phyloP scores from a whole-genome alignment of 2,113 vertebrate genomes.

The Cyanistes caeruleus region DNA sequence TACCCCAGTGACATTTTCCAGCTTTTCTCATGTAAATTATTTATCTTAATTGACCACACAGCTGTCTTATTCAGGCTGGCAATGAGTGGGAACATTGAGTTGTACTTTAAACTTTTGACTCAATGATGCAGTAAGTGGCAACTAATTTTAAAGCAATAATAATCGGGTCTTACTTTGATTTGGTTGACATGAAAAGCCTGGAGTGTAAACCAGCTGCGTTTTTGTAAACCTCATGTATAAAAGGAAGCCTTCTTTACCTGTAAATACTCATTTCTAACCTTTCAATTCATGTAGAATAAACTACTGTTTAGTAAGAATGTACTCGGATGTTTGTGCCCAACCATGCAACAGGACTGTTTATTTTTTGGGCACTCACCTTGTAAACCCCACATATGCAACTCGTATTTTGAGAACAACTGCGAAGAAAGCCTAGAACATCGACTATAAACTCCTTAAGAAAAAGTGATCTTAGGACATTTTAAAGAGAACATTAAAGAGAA shows the following conservation, averaged over 20 bases:
- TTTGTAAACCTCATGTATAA: background rate
- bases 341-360: background rate
- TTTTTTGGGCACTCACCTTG: background rate
- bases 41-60: background rate
- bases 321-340: background rate
- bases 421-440: background rate
- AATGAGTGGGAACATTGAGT: background rate
- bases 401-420: background rate
- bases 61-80: background rate
- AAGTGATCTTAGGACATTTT: background rate
- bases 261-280: background rate
- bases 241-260: background rate
- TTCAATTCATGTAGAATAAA: background rate
- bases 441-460: background rate
- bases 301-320: background rate
- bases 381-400: background rate
- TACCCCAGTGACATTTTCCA: background rate
- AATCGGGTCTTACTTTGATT: background rate
- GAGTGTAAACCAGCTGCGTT: background rate
- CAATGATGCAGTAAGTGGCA: background rate
- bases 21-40: slow-evolving; percentile 1
- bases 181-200: background rate
- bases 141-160: background rate
- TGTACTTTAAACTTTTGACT: background rate
- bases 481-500: background rate